Base-by-base conservation (phyloP, 1,140 invertebrate species). In the Hylaeus anthracinus region DNA sequence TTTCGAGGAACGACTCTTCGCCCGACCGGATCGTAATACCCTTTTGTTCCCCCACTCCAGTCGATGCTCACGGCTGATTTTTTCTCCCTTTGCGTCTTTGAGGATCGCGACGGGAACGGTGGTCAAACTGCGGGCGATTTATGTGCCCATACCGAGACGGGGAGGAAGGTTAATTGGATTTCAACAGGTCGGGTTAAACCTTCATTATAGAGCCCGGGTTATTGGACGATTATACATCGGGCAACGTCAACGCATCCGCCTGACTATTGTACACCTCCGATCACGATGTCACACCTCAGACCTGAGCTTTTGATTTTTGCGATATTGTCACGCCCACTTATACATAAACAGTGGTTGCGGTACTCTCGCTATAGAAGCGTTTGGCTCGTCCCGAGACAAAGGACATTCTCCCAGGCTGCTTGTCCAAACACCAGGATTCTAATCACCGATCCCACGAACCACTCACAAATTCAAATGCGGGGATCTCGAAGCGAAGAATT, bases 401-500 rank as follows among this genome's bases (percentile, higher is more conserved):
- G 26, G 60, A 76, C 53, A 60, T 37, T 61, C 51, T 1, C 51
- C 2, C 12, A 14, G 39, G 61, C 10, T 64, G 43, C 12, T 70
- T 69, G 81, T 53, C 70, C 67, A 82, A 82, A 82, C 81, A 79
- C n/a, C 6, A 4, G 39, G 43, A 71, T 67, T 70, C 76, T 72
- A 79, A 66, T 81, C 73, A 77, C 65, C 74, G 72, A 86, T 79
- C 69, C 74, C 67, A 60, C 61, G 14, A 61, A 64, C 77, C 80
- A 15, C 67, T 69, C 83, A 64, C 72, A 64, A 69, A 85, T 86
- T 85, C 75, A 82, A 86, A 85, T 85, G 67, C 80, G 60, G 51
- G 56, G 66, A 74, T 73, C 65, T 55, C 41, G 37, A 14, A 60
- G 53, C 51, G 56, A 83, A 79, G 85, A 86, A 83, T 82, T 73